A percentile compares a stretch with the other conserved stretches of the same genome.
phyloP scores from a whole-genome alignment of 1,140 invertebrate genomes.

The Drosophila novamexicana region DNA sequence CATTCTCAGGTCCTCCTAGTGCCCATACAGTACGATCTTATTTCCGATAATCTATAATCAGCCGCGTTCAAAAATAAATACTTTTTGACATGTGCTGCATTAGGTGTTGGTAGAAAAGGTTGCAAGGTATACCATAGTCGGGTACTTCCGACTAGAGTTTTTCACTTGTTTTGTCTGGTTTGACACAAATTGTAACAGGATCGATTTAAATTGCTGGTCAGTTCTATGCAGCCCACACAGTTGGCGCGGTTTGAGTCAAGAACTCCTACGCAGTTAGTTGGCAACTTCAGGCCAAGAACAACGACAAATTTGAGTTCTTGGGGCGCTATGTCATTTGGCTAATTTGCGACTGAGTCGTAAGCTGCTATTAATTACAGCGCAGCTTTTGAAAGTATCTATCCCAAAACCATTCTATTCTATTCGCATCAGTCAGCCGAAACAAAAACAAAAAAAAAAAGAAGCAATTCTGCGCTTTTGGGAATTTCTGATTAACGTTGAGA shows the following conservation, averaged over 20 bases:
- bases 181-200: conserved; percentile 52
- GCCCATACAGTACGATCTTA: no score
- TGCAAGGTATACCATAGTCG: no score
- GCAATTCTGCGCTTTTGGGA: conserved; percentile 46
- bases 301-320: conserved; percentile 35
- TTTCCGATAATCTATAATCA: no score
- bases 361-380: conserved; percentile 74
- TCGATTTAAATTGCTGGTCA: conserved; percentile 21
- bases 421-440: conserved; percentile 40
- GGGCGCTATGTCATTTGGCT: conserved; percentile 58
- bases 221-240: conserved; percentile 26
- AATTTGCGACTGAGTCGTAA: conserved; percentile 67
- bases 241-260: conserved; percentile 25
- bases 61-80: no score
- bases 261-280: conserved; percentile 49
- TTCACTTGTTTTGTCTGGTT: neutral
- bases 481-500: conserved; percentile 28
- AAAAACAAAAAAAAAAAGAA: neutral
- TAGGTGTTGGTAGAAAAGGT: no score
- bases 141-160: no score
- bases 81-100: no score
- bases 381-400: conserved; percentile 45
- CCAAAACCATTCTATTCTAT: conserved; percentile 60
- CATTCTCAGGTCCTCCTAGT: no score
- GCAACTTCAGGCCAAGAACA: conserved; percentile 23